A percentile compares a stretch with the other conserved stretches of the same genome.
Conservation (phyloP, 2,113 vertebrate species). For the Xenopus laevis region DNA sequence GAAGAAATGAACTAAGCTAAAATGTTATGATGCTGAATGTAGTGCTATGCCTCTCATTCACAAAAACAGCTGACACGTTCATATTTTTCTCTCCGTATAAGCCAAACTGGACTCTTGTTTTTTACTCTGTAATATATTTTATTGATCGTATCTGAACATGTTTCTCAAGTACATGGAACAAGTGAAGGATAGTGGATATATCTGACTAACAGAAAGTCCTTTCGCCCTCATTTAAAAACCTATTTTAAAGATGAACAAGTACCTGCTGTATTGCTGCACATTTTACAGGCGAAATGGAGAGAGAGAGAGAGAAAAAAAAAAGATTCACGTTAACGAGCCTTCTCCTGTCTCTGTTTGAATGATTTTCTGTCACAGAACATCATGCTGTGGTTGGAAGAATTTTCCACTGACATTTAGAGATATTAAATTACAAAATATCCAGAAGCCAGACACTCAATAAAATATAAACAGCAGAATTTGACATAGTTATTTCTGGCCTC, state of each 20-base stretch:
- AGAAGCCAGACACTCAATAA: slow-evolving; percentile 64
- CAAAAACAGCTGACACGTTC: no score
- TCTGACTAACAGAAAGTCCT: slow-evolving; percentile 4
- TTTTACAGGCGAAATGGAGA: slow-evolving; percentile 46
- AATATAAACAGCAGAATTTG: slow-evolving; percentile 65
- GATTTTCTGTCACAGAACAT: slow-evolving; percentile 64
- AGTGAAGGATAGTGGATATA: slow-evolving; percentile 2
- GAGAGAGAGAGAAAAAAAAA: slow-evolving; percentile 42
- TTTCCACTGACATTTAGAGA: slow-evolving; percentile 66
- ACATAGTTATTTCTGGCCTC: slow-evolving; percentile 62
- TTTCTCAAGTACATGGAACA: slow-evolving; percentile 14
- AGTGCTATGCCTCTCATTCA: no score
- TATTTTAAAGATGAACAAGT: slow-evolving; percentile 42
- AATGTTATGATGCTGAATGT: no score
- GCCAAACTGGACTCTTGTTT: no score
- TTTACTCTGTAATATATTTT: background rate
- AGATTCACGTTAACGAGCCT: slow-evolving; percentile 48
- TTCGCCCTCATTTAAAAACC: slow-evolving; percentile 4
- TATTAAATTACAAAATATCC: slow-evolving; percentile 68
- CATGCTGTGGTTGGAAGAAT: slow-evolving; percentile 64
- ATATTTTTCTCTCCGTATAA: no score
- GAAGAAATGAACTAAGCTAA: no score
- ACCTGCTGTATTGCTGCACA: slow-evolving; percentile 44
- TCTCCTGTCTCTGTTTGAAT: slow-evolving; percentile 60
- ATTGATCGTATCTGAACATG: background rate